These are phyloP conservation scores for Arvicola amphibius DNA, from an alignment of 2,797 vertebrate genomes.

Conservation along the genomic window DNA sequence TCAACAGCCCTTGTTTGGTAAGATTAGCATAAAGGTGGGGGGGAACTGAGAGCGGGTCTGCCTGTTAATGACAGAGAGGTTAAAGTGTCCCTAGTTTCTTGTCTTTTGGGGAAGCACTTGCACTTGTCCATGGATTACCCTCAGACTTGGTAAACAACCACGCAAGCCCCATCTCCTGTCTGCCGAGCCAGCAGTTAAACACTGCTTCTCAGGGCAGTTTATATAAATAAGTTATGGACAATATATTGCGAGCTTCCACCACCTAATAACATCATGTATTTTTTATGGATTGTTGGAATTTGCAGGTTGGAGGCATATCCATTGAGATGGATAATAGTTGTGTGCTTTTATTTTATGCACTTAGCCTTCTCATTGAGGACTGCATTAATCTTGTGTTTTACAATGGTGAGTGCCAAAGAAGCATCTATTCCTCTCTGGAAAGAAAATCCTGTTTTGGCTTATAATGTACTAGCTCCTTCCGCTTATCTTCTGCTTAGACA, in stretches of 20 bases:
- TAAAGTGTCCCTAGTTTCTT: not conserved
- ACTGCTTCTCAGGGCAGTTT: constrained; percentile 68
- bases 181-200: constrained; percentile 66
- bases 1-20: not conserved
- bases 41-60: not conserved
- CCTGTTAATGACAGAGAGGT: not conserved
- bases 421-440: constrained; percentile 51
- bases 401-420: constrained; percentile 68
- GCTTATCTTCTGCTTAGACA: constrained; percentile 68
- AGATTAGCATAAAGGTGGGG: not conserved
- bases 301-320: constrained; percentile 71
- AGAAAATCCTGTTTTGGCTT: constrained; percentile 31
- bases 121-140: not conserved
- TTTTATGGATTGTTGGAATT: constrained; percentile 82
- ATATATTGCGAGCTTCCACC: constrained; percentile 75
- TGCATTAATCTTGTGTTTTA: constrained; percentile 79
- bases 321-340: constrained; percentile 80
- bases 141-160: constrained; percentile 10
- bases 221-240: constrained; percentile 83
- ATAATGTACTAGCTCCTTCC: constrained; percentile 60
- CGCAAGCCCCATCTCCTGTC: not conserved
- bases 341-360: constrained; percentile 77
- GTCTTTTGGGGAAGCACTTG: not conserved
- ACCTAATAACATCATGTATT: constrained; percentile 83
- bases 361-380: constrained; percentile 76